Evolutionary conservation across 1,140 invertebrate genomes (phyloP), one percentile per base, ranked within the genome.

Genomic region (Ostrea edulis): DNA sequence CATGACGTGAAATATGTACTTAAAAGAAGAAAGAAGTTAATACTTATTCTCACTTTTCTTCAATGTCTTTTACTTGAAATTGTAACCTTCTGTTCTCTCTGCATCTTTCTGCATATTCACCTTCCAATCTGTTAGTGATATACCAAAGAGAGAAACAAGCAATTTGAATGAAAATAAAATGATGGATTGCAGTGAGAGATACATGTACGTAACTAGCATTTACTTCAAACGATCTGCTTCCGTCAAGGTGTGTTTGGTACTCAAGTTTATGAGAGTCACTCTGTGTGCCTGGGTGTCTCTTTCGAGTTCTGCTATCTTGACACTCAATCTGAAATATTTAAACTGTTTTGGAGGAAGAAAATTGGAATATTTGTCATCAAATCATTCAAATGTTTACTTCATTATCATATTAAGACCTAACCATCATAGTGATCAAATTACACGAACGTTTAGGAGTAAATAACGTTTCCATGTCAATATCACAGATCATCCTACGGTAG

Each of bases 141-240:
- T 71, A 12, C 35, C 0, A 62, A 20, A 62, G 58, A 20, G 12
- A 20, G 12, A 62, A 62, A 44, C 35, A 44, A 44, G 35, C 35
- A 44, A 1, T 44, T 44, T 44, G 35, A 44, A 44, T 44, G 35
- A 44, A 44, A 44, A 44, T 44, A 44, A 44, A 1, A 44, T 2
- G 35, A 44, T 44, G 5, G 35, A 44, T 44, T 44, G 5, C 35
- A 44, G 35, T 2, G 35, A 44, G 35, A 44, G n/a, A n/a, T n/a
- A n/a, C n/a, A n/a, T 44, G 35, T 44, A 44, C 35, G 5, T 5
- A 44, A 44, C 35, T 44, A 44, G 35, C 35, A 44, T 77, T 77
- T 77, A 77, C 68, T 35, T 77, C 8, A 77, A 14, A 29, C 68
- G 25, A 35, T 77, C 68, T 17, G 68, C 68, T 35, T 77, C 68